A percentile compares a stretch with the other conserved stretches of the same genome.
Evolutionary conservation across 2,113 vertebrate genomes (phyloP).

Genomic region (Salvator merianae): DNA sequence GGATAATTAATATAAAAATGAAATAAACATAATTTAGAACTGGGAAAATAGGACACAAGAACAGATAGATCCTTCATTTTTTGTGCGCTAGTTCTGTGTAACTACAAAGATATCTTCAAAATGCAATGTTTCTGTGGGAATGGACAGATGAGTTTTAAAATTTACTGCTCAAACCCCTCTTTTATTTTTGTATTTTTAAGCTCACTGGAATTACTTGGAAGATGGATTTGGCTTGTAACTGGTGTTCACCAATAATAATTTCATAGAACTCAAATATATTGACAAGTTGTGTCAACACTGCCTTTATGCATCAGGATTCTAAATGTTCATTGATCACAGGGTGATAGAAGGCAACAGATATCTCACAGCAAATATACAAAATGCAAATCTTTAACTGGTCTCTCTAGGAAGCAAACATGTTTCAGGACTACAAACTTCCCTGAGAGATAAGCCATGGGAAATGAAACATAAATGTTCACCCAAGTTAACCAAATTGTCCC

Average conservation of each 20-base stretch:
- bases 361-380: neutral
- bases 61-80: neutral
- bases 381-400: too few relatives aligned
- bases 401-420: too few relatives aligned
- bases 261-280: neutral
- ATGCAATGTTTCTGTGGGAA: neutral
- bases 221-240: conserved; percentile 10
- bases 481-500: too few relatives aligned
- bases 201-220: conserved; percentile 18
- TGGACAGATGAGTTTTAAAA: neutral
- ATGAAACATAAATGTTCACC: too few relatives aligned
- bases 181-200: neutral
- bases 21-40: too few relatives aligned
- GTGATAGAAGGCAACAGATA: neutral
- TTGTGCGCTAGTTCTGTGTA: neutral
- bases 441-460: too few relatives aligned
- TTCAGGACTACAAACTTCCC: too few relatives aligned
- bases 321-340: neutral
- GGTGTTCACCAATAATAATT: conserved; percentile 1
- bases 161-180: conserved; percentile 3
- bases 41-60: neutral
- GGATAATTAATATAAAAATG: too few relatives aligned
- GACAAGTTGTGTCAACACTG: neutral
- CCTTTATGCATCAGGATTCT: neutral
- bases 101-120: neutral